Base-by-base conservation (phyloP, 1,140 invertebrate genomes). In the Formica selysi region DNA sequence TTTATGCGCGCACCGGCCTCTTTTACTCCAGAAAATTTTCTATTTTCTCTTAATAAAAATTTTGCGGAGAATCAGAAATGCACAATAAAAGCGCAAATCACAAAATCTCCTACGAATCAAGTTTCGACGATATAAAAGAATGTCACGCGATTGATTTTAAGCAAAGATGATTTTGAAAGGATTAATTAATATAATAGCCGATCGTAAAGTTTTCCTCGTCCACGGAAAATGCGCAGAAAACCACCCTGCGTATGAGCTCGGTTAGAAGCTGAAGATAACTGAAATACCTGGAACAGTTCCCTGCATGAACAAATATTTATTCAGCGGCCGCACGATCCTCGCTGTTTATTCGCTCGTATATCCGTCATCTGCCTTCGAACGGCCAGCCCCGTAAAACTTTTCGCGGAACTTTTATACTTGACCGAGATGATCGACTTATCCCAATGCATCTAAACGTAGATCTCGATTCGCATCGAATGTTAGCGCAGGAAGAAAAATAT, bases 301-400 rank as follows among this genome's bases (percentile, higher is more conserved):
- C 87, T 89, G 89, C 89, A 91, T 44, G 83, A 86, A 76, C 91
- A 94, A 94, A 94, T 94, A 94, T 94, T 94, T 93, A 92, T 93
- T 93, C 92, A 93, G 92, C 88, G 79, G 91, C 71, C 88, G 79
- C 88, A 73, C 67, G 85, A 91, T 91, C 90, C 85, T 85, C 80
- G 88, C 78, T 94, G 89, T 93, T 93, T 94, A 91, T 93, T 65
- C 83, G 78, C 86, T 91, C 89, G 78, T 93, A 92, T 93, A 93
- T 93, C 91, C 87, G 88, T 93, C 92, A 88, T 81, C 87, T 22
- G 16, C 61, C 41, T 89, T 76, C 32, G 65, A 90, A 76, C 74
- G 85, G 62, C 32, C 70, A 19, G 22, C 51, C 59, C 68, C 71
- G 87, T 90, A 88, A 88, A 91, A 70, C 92, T 93, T 83, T 93